Evolutionary conservation across 2,888 invertebrate genomes (phyloP), one percentile per base, ranked within the genome.

Genomic region (Idaea straminata): DNA sequence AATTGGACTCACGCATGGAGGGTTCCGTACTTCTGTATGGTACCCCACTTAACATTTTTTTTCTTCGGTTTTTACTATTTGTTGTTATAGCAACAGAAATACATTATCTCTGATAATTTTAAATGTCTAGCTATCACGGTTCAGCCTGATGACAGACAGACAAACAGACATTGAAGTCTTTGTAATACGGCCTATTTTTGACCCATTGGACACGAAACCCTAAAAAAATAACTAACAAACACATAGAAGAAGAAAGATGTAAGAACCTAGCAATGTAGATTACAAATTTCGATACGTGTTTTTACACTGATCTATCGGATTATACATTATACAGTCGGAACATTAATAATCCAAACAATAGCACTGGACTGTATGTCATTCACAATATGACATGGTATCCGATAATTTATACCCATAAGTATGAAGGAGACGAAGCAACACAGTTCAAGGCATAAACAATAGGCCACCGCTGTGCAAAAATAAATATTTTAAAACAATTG

Each of bases 271-370:
- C 2, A 10, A 38, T 38, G 38, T 47, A 47, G 13, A 47, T 47
- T 47, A 64, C 57, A 25, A 62, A 70, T 69, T 68, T 57, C 60
- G 58, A 58, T 62, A 35, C 73, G 72, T 73, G 75, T 63, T 66
- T 65, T 61, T 61, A 61, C 71, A 72, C 69, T 69, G 64, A 73
- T 69, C 61, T 62, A 67, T 59, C 38, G 63, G 64, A 71, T 74
- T 67, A 70, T 16, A 62, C 35, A 71, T 74, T 67, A 70, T 16
- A 62, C 35, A 57, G 13, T 13, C 59, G 13, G 13, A 25, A 34
- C 59, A 59, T 59, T 59, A 59, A 59, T 59, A 47, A 47, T 47
- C 13, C 47, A 47, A 47, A 47, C 47, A 47, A 47, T 13, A 13
- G 13, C 10, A 13, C 10, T 47, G 47, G 47, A 47, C 47, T 10